A percentile compares a stretch with the other conserved stretches of the same genome.
These are phyloP conservation scores for Aproaerema taeniolella DNA, from an alignment of 2,888 invertebrate species.

Conservation along the genomic window DNA sequence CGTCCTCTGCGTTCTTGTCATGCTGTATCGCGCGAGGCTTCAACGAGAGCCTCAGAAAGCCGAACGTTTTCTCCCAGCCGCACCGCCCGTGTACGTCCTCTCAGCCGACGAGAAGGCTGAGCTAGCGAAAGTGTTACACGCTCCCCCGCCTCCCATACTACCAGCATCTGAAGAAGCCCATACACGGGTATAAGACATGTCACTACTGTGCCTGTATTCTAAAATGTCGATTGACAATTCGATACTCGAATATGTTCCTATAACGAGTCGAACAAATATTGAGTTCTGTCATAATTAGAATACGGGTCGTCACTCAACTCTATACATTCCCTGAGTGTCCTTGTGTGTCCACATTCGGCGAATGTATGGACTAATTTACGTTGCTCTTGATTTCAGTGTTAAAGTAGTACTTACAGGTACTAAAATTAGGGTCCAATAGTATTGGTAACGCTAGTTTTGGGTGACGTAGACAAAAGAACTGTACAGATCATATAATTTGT, in stretches of 20 bases:
- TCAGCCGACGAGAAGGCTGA: constrained; percentile 81
- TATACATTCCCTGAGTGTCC: too few relatives aligned
- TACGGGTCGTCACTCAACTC: too few relatives aligned
- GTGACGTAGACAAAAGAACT: constrained; percentile 36
- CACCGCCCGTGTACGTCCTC: constrained; percentile 82
- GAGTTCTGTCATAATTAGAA: too few relatives aligned
- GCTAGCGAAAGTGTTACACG: constrained; percentile 58
- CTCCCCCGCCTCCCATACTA: constrained; percentile 48
- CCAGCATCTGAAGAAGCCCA: constrained; percentile 39
- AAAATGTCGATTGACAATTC: constrained; percentile 19
- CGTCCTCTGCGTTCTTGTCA: constrained; percentile 84
- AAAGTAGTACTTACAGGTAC: constrained; percentile 47
- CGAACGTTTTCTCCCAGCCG: constrained; percentile 79
- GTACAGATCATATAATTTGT: constrained; percentile 14
- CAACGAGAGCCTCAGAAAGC: constrained; percentile 72
- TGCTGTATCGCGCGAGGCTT: constrained; percentile 81
- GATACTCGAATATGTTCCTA: too few relatives aligned
- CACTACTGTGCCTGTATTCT: too few relatives aligned
- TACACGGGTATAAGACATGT: constrained; percentile 41
- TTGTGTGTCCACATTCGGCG: too few relatives aligned
- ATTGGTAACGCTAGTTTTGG: constrained; percentile 32
- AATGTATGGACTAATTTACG: too few relatives aligned
- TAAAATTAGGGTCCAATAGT: constrained; percentile 57
- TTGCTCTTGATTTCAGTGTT: constrained; percentile 24
- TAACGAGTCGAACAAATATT: too few relatives aligned